Evolutionary conservation across 2,797 vertebrate genomes (phyloP).

Genomic region (Microcaecilia unicolor): DNA sequence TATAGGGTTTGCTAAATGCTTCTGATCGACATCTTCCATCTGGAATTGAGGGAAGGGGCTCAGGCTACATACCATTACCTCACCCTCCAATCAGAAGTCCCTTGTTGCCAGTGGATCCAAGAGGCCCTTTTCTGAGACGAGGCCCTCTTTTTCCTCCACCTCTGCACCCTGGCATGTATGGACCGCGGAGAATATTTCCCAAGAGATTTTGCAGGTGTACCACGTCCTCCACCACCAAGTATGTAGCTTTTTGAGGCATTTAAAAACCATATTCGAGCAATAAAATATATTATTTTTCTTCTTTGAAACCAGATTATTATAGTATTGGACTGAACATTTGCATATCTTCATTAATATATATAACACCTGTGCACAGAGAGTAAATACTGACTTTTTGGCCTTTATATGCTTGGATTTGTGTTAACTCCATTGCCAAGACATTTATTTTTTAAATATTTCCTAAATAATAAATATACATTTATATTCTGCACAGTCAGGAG

Average conservation of each 20-base stretch:
- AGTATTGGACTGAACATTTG: too few species aligned
- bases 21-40: slow-evolving; percentile 18
- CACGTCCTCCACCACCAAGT: slow-evolving; percentile 35
- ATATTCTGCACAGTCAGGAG: too few species aligned
- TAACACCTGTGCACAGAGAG: too few species aligned
- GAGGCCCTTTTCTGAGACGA: slow-evolving; percentile 44
- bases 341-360: too few species aligned
- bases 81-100: slow-evolving; percentile 37
- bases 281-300: too few species aligned
- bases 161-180: slow-evolving; percentile 36
- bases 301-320: too few species aligned
- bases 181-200: slow-evolving; percentile 39
- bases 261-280: too few species aligned
- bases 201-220: slow-evolving; percentile 35
- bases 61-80: slow-evolving; percentile 32
- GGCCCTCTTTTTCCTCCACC: slow-evolving; percentile 45
- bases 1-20: slow-evolving; percentile 30
- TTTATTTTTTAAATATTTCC: too few species aligned
- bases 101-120: slow-evolving; percentile 38
- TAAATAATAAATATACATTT: too few species aligned
- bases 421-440: too few species aligned
- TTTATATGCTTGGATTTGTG: too few species aligned
- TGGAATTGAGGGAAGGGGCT: slow-evolving; percentile 20
- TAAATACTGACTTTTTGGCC: too few species aligned
- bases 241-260: slow-evolving; percentile 18